Conservation (phyloP, 2,113 vertebrate genomes). For the Micromys minutus region DNA sequence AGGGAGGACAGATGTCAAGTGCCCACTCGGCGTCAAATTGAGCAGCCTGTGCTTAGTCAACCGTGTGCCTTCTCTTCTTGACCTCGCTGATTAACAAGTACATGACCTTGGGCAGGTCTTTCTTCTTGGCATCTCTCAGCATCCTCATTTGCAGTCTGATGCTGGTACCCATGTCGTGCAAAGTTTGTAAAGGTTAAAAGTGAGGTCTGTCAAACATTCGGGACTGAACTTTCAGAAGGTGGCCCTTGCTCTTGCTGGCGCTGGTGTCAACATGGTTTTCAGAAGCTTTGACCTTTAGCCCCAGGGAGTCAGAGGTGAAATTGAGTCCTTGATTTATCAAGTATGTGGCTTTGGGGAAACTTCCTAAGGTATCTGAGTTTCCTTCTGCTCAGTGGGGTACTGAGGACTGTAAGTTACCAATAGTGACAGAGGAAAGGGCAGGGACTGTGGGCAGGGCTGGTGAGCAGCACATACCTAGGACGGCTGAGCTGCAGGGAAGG, state of each 20-base stretch:
- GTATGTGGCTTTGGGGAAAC: neutral
- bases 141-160: neutral
- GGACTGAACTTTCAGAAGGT: neutral
- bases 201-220: neutral
- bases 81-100: neutral
- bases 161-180: neutral
- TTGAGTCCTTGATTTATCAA: neutral
- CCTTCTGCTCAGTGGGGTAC: neutral
- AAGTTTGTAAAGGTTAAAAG: neutral
- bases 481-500: fast-evolving
- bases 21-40: fast-evolving
- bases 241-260: neutral
- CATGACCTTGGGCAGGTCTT: too few species aligned
- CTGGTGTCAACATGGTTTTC: too few species aligned
- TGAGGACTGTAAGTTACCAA: fast-evolving
- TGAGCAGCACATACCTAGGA: fast-evolving
- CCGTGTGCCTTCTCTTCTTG: fast-evolving
- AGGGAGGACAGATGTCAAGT: neutral
- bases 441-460: neutral
- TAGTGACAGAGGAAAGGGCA: neutral
- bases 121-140: neutral
- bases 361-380: too few species aligned
- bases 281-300: neutral
- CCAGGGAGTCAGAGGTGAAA: neutral
- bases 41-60: fast-evolving